Conservation (phyloP, 23 tunicate genomes). For the Pegea sp. region DNA sequence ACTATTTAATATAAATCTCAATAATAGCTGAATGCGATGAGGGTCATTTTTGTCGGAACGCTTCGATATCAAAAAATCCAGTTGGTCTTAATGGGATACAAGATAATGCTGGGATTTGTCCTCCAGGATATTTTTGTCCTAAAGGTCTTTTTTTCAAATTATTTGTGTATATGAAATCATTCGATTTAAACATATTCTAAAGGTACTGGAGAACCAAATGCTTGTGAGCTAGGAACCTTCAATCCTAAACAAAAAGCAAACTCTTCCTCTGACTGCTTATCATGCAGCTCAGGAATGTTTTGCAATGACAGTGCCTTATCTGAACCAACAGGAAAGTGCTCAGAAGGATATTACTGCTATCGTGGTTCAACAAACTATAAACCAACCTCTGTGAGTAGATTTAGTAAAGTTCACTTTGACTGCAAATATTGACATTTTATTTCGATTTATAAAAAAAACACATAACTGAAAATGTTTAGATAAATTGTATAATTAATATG, state of each 20-base stretch:
- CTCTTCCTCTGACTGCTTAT: conserved; percentile 15
- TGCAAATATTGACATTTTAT: no score
- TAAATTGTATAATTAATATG: no score
- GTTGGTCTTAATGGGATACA: conserved; percentile 12
- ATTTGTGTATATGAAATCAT: conserved; percentile 1
- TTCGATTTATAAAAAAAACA: no score
- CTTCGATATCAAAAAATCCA: conserved; percentile 32
- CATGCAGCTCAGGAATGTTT: conserved; percentile 39
- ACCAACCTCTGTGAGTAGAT: conserved; percentile 17
- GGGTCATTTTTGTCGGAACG: conserved; percentile 72
- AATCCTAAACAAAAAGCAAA: conserved; percentile 9
- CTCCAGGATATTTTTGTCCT: conserved; percentile 73
- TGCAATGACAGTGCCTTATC: conserved; percentile 61
- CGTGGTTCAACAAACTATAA: conserved; percentile 22
- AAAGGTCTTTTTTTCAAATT: conserved; percentile 8
- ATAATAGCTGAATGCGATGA: conserved; percentile 48
- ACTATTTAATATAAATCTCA: neutral
- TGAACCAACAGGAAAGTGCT: conserved; percentile 43
- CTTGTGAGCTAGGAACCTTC: conserved; percentile 63
- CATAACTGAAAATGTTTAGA: no score
- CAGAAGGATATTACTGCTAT: conserved; percentile 43
- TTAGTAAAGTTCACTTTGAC: no score
- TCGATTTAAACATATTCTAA: neutral
- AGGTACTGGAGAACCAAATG: conserved; percentile 59
- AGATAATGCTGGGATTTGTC: conserved; percentile 80